Evolutionary conservation across 2,797 vertebrate genomes (phyloP).

Genomic region (Tinamus major): DNA sequence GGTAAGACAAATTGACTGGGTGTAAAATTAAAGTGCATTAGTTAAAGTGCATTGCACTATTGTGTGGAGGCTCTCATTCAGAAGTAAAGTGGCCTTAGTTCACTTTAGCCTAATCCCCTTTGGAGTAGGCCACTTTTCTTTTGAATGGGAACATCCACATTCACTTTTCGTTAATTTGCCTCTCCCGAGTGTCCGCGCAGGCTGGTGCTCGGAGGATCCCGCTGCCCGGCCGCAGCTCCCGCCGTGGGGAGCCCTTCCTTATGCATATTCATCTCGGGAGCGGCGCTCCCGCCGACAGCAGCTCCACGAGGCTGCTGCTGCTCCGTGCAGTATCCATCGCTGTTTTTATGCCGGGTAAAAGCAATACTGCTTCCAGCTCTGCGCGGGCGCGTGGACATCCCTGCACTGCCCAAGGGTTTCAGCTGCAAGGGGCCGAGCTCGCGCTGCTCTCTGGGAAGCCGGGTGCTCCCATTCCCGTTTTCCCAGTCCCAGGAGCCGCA

Average conservation of each 20-base stretch:
- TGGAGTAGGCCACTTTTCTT: constrained; percentile 73
- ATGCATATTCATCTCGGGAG: background rate
- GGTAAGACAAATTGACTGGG: constrained; percentile 75
- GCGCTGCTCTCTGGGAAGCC: background rate
- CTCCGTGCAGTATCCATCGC: background rate
- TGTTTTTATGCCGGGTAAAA: background rate
- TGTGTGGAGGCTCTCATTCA: constrained; percentile 76
- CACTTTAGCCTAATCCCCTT: constrained; percentile 75
- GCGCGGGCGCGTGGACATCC: no score
- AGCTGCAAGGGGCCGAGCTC: background rate
- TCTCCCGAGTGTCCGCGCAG: background rate
- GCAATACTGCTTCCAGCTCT: background rate
- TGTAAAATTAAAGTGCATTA: constrained; percentile 77
- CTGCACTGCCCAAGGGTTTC: background rate
- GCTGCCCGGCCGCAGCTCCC: background rate
- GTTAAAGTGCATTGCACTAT: constrained; percentile 73
- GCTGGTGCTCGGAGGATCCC: background rate
- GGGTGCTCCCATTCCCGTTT: background rate
- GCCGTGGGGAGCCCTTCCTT: constrained; percentile 47
- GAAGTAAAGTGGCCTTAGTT: constrained; percentile 77
- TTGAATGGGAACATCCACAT: constrained; percentile 71
- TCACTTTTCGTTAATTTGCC: constrained; percentile 69
- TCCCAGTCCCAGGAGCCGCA: no score
- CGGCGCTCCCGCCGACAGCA: background rate
- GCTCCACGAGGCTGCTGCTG: no score